Evolutionary conservation across 2,797 vertebrate species (phyloP).

Genomic region (Trichosurus vulpecula): DNA sequence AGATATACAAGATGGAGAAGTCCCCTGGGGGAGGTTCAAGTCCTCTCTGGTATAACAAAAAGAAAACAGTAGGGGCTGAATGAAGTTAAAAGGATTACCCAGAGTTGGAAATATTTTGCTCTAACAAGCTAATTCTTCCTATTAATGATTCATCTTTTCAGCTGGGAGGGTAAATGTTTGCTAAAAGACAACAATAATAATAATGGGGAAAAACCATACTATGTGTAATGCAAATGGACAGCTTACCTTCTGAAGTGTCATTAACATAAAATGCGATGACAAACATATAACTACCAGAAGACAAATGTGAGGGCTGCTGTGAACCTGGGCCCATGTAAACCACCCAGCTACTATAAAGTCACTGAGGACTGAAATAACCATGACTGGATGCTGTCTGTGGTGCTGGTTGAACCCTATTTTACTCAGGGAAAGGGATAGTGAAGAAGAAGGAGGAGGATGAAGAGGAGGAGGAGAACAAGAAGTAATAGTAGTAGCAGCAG

Average conservation of each 20-base stretch:
- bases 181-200: background rate
- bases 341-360: background rate
- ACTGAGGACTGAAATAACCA: background rate
- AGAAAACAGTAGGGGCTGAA: background rate
- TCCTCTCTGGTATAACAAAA: conserved; percentile 8
- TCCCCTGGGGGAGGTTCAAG: background rate
- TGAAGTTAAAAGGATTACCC: background rate
- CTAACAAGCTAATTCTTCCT: background rate
- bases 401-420: too few species aligned
- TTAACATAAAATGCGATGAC: conserved; percentile 4
- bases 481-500: too few species aligned
- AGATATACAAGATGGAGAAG: background rate
- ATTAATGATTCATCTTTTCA: conserved; percentile 31
- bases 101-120: conserved; percentile 36
- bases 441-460: too few species aligned
- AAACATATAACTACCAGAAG: background rate
- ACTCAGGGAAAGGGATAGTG: too few species aligned
- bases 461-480: too few species aligned
- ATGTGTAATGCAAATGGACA: background rate
- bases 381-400: background rate
- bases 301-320: background rate
- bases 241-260: background rate
- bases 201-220: conserved; percentile 2
- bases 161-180: conserved; percentile 31
- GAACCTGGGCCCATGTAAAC: background rate